These are phyloP conservation scores for Pterobdella sp. DNA, from an alignment of 2,888 invertebrate species.

Conservation along the genomic window DNA sequence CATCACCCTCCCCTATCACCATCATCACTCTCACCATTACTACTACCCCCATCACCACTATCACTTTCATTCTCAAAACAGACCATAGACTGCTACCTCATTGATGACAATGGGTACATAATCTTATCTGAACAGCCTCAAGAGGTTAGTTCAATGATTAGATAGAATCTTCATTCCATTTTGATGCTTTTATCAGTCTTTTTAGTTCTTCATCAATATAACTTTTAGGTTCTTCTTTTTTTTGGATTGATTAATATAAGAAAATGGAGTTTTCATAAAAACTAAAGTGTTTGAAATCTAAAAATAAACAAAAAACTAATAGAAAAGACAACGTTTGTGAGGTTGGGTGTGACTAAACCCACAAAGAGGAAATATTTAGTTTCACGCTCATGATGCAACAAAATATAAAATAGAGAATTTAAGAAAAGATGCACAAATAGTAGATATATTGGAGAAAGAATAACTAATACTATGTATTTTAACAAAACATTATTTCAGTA, in stretches of 20 bases:
- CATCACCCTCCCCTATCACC: not conserved
- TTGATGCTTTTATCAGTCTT: not conserved
- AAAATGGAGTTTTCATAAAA: too few species aligned
- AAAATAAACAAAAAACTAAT: too few species aligned
- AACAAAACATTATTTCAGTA: too few species aligned
- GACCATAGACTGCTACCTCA: slow-evolving; percentile 67
- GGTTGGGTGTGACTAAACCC: too few species aligned
- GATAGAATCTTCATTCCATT: not conserved
- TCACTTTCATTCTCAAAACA: slow-evolving; percentile 14
- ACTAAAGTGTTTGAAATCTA: too few species aligned
- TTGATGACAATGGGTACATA: slow-evolving; percentile 89
- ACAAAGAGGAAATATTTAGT: too few species aligned
- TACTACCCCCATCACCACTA: not conserved
- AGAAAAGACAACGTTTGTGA: too few species aligned
- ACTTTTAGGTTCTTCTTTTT: not conserved
- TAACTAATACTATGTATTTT: too few species aligned
- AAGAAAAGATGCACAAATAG: too few species aligned
- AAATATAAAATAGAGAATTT: too few species aligned
- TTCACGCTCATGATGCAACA: too few species aligned
- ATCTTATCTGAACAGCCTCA: slow-evolving; percentile 76
- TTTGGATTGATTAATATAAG: not conserved
- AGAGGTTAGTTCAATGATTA: slow-evolving; percentile 52
- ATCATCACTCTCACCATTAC: not conserved
- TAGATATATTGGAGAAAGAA: too few species aligned
- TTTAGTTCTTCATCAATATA: not conserved